phyloP scores from a whole-genome alignment of 2,888 invertebrate species.

The Leptinotarsa juncta region DNA sequence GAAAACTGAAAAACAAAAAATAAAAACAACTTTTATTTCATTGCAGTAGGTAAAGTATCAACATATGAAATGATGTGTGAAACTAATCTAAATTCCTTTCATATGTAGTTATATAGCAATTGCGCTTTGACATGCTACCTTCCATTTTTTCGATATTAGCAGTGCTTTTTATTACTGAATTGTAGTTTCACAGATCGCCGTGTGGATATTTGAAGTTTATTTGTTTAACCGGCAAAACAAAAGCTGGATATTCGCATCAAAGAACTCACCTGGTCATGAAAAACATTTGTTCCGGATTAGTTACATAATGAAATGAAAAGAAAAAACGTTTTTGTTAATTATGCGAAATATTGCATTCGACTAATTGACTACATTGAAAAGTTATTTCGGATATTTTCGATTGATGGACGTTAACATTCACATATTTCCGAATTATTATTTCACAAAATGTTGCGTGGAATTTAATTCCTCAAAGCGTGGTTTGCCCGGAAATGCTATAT shows the following conservation, averaged over 20 bases:
- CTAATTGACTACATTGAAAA: slow-evolving; percentile 1
- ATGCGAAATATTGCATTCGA: background rate
- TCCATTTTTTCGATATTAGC: no score
- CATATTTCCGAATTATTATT: slow-evolving; percentile 4
- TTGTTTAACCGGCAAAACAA: background rate
- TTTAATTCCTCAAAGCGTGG: slow-evolving; percentile 3
- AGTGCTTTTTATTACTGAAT: no score
- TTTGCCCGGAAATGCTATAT: slow-evolving; percentile 7
- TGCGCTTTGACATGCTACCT: no score
- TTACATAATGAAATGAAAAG: background rate
- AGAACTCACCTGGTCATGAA: background rate
- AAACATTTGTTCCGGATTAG: background rate
- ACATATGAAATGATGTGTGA: no score
- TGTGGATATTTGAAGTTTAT: background rate
- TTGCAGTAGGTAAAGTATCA: no score
- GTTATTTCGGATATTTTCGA: slow-evolving; percentile 1
- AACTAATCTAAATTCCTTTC: no score
- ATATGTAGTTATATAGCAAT: no score
- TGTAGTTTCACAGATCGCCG: no score
- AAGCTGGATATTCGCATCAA: background rate
- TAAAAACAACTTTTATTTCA: no score
- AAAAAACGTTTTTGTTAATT: background rate
- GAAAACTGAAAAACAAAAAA: no score
- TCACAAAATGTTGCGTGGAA: background rate
- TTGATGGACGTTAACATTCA: background rate